A percentile compares a stretch with the other conserved stretches of the same genome.
Conservation (phyloP, 2,888 invertebrate genomes). For the Agonopterix alstromeriana region DNA sequence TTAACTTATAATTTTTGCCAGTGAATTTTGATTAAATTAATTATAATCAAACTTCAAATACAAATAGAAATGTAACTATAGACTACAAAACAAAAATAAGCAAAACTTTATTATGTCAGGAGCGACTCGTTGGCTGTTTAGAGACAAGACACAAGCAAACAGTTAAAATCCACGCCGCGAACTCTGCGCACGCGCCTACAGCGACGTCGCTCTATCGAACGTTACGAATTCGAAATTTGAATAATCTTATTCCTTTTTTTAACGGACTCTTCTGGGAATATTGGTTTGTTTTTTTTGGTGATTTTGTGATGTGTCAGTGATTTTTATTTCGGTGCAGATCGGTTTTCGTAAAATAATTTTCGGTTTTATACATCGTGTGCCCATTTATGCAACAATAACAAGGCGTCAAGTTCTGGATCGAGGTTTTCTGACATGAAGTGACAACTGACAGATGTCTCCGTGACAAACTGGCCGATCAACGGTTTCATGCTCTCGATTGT, state of each 20-base stretch:
- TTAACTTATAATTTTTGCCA: no score
- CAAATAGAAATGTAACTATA: no score
- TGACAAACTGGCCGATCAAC: slow-evolving; percentile 4
- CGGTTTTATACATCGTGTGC: neutral
- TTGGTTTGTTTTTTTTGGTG: slow-evolving; percentile 1
- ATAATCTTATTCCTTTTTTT: slow-evolving; percentile 2
- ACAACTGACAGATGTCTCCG: slow-evolving; percentile 15
- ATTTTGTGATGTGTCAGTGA: slow-evolving; percentile 6
- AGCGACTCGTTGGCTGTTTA: neutral
- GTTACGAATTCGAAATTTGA: slow-evolving; percentile 23
- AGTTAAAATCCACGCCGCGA: slow-evolving; percentile 64
- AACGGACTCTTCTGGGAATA: neutral
- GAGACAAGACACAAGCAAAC: slow-evolving; percentile 33
- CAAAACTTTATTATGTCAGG: neutral
- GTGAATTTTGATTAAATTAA: no score
- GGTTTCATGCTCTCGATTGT: slow-evolving; percentile 22
- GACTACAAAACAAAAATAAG: no score
- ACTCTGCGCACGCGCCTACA: slow-evolving; percentile 60
- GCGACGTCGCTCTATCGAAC: slow-evolving; percentile 20
- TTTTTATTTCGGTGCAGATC: slow-evolving; percentile 19
- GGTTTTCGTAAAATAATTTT: slow-evolving; percentile 6
- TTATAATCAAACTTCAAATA: no score
- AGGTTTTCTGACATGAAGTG: neutral
- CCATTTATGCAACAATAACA: no score
- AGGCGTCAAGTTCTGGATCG: slow-evolving; percentile 9